Evolutionary conservation across 2,888 invertebrate genomes (phyloP), one percentile per base, ranked within the genome.

Genomic region (Gerris lacustris): DNA sequence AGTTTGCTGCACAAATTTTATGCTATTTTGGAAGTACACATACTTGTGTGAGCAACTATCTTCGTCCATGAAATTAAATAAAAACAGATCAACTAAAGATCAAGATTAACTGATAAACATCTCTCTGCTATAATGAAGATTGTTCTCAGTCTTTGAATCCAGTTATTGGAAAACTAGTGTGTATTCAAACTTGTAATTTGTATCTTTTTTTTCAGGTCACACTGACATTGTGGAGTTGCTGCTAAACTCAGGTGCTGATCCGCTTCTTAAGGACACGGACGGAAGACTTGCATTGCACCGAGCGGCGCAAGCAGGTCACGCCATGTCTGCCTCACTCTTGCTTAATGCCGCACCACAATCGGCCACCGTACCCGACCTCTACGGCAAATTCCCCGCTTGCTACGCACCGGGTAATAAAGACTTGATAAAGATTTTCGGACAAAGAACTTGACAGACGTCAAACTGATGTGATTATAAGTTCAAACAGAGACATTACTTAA

Each of bases 241-340:
- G 68, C 79, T 91, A 44, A 79, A 83, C 31, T 81, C 82, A 71
- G 86, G 87, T 74, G 92, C 91, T 6, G 82, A 87, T 79, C 78
- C 86, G 6, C 80, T 82, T 74, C 77, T 87, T 44, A 83, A 85
- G 79, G 95, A 95, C 80, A 83, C 84, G 68, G 94, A 94, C 82
- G 92, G 92, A 0, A 88, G 89, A 80, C 92, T 89, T 47, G 86
- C 88, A 44, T 82, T 94, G 43, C 93, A 94, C 80, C 87, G 92
- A 79, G 91, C 79, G 6, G 73, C 79, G n/a, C 75, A 75, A 70
- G 68, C 68, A 17, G 70, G 70, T 5, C 72, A 74, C 67, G 63
- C 64, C 18, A 69, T 66, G 43, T 63, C 71, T 43, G 55, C 71
- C n/a, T 55, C 70, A 67, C 63, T 71, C 5, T 71, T 75, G 7